These are phyloP conservation scores for Tetraneura akinire DNA, from an alignment of 1,140 invertebrate species.

Conservation along the genomic window DNA sequence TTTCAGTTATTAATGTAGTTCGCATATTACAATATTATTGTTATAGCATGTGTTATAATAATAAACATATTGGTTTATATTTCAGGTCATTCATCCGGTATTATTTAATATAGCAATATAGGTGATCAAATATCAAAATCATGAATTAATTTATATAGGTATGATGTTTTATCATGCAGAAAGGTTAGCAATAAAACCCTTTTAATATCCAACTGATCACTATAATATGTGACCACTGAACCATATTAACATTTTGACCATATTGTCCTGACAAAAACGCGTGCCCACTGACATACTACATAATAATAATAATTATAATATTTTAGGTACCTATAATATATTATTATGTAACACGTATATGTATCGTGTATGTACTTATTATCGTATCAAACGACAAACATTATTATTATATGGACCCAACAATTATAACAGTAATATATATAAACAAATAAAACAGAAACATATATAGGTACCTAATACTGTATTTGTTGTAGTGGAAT, in stretches of 20 bases:
- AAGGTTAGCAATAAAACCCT: conserved; percentile 19
- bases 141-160: conserved; percentile 14
- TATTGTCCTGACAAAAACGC: not conserved
- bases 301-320: conserved; percentile 8
- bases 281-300: too few relatives aligned
- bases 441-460: too few relatives aligned
- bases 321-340: not conserved
- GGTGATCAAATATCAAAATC: conserved; percentile 40
- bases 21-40: too few relatives aligned
- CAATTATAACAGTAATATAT: not conserved
- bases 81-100: not conserved
- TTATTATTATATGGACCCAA: conserved; percentile 9
- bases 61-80: conserved; percentile 15
- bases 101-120: conserved; percentile 13
- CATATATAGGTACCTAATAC: too few relatives aligned
- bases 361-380: not conserved
- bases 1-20: too few relatives aligned
- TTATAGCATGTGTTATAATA: conserved; percentile 6
- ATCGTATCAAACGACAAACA: not conserved
- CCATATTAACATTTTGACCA: conserved; percentile 39
- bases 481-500: not conserved
- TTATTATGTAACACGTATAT: not conserved
- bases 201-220: not conserved
- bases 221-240: not conserved
- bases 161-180: conserved; percentile 35